phyloP scores from a whole-genome alignment of 2,888 invertebrate species.

The Platycheirus albimanus region DNA sequence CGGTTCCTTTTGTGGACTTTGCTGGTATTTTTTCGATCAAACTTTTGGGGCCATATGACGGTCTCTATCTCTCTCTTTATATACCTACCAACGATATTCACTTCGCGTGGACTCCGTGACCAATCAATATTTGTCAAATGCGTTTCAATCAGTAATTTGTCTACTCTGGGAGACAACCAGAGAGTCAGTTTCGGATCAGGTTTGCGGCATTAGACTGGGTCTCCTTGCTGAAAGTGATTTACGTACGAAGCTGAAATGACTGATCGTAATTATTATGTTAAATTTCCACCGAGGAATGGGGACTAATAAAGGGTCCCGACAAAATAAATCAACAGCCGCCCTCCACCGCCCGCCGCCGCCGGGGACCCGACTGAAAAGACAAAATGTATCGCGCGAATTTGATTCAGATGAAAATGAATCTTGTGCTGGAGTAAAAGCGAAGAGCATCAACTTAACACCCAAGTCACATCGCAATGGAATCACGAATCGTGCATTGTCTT shows the following conservation, averaged over 20 bases:
- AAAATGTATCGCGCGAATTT: constrained; percentile 23
- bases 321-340: constrained; percentile 62
- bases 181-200: constrained; percentile 45
- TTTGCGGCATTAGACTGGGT: constrained; percentile 33
- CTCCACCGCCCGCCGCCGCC: too few relatives aligned
- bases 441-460: constrained; percentile 55
- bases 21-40: constrained; percentile 38
- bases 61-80: constrained; percentile 4
- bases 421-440: not conserved
- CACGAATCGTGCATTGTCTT: constrained; percentile 36
- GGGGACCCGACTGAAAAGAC: not conserved
- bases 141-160: constrained; percentile 72
- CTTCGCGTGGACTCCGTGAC: constrained; percentile 30
- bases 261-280: constrained; percentile 69
- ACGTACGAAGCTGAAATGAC: constrained; percentile 56
- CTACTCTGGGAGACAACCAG: constrained; percentile 50
- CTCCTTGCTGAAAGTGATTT: constrained; percentile 56
- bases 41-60: constrained; percentile 48
- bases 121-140: constrained; percentile 73
- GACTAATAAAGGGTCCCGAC: constrained; percentile 65
- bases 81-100: too few relatives aligned
- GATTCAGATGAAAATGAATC: constrained; percentile 37
- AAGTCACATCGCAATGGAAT: constrained; percentile 62
- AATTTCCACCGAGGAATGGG: constrained; percentile 11
- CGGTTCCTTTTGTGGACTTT: constrained; percentile 64